A percentile compares a stretch with the other conserved stretches of the same genome.
phyloP scores from a whole-genome alignment of 2,797 vertebrate species.

The Amblyraja radiata region DNA sequence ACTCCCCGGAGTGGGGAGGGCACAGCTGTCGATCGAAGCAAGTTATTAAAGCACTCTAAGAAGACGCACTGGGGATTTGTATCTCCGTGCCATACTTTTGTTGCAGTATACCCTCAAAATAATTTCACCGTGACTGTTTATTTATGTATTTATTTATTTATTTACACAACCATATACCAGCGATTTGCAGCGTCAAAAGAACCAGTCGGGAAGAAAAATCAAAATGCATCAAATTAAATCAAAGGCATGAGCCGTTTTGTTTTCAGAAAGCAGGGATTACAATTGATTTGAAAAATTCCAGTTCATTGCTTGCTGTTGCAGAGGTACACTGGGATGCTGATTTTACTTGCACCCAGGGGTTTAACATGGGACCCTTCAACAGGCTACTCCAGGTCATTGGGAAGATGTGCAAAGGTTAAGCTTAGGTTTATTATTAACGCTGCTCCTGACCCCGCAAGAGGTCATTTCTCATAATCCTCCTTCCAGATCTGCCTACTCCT shows the following conservation, averaged over 20 bases:
- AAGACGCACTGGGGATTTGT: slow-evolving; percentile 40
- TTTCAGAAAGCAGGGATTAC: slow-evolving; percentile 10
- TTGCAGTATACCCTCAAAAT: background rate
- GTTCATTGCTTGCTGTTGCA: background rate
- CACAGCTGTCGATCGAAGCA: slow-evolving; percentile 38
- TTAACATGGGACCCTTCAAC: background rate
- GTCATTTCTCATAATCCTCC: background rate
- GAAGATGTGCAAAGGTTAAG: background rate
- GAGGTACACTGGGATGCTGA: background rate
- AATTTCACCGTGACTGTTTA: background rate
- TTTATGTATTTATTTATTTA: slow-evolving; percentile 34
- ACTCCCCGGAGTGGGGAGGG: slow-evolving; percentile 21
- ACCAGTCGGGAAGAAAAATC: background rate
- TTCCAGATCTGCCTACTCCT: too few species aligned
- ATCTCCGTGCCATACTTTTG: background rate
- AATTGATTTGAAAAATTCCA: background rate
- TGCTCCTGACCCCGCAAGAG: background rate
- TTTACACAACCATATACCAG: background rate
- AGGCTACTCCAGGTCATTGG: background rate
- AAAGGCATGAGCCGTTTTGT: background rate
- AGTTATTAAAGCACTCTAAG: slow-evolving; percentile 40
- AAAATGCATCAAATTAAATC: slow-evolving; percentile 23
- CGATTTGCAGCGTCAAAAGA: background rate
- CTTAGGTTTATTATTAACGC: background rate
- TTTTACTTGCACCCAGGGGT: background rate